phyloP scores from a whole-genome alignment of 1,140 invertebrate genomes.

The Dinothrombium tinctorium region DNA sequence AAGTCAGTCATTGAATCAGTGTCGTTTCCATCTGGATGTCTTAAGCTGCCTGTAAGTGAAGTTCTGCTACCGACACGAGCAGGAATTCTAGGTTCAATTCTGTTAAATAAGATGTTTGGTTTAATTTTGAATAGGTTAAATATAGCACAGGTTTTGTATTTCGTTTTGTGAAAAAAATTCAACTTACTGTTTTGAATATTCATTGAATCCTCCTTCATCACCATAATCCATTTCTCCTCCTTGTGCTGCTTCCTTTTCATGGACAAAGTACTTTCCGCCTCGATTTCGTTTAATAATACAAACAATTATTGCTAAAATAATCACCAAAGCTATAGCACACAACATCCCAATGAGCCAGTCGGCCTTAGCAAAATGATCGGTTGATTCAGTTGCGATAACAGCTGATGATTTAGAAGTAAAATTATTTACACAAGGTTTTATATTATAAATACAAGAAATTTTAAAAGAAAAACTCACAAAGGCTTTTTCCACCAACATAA shows the following conservation, averaged over 20 bases:
- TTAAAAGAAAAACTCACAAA: neutral
- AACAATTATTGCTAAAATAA: constrained; percentile 73
- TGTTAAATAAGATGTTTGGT: neutral
- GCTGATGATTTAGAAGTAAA: neutral
- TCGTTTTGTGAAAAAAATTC: constrained; percentile 9
- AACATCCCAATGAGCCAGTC: constrained; percentile 90
- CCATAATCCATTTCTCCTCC: constrained; percentile 64
- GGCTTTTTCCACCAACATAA: constrained; percentile 28
- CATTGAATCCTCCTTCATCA: constrained; percentile 61
- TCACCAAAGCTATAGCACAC: constrained; percentile 71
- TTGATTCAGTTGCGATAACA: neutral
- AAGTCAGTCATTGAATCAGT: constrained; percentile 97
- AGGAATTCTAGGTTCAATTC: neutral
- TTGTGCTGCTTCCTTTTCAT: constrained; percentile 74
- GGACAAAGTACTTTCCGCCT: constrained; percentile 82
- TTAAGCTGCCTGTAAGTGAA: constrained; percentile 49
- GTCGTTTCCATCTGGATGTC: constrained; percentile 59
- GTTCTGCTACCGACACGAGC: constrained; percentile 21
- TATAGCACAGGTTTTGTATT: neutral
- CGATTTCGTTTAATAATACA: constrained; percentile 78
- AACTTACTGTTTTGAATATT: constrained; percentile 75
- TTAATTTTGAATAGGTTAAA: neutral
- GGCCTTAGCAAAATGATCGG: constrained; percentile 43
- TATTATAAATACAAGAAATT: neutral
- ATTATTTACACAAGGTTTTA: neutral